These are phyloP conservation scores for Sciurus vulgaris DNA, from an alignment of 2,797 vertebrate species.

Conservation along the genomic window DNA sequence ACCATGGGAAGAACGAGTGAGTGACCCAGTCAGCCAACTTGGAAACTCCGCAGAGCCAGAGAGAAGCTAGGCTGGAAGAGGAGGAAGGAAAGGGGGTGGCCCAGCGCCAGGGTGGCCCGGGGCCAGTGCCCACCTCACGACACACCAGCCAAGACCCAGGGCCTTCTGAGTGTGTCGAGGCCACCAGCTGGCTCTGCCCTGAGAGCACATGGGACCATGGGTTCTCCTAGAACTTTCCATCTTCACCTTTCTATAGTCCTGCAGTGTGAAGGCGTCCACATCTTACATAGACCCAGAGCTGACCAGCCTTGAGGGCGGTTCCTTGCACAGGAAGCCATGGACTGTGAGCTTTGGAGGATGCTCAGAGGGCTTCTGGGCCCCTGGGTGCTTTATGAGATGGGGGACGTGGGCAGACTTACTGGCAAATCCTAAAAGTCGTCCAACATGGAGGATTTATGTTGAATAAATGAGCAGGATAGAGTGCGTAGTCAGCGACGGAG, in stretches of 20 bases:
- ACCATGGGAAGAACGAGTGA: background rate
- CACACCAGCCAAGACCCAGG: background rate
- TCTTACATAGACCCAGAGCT: background rate
- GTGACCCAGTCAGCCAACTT: background rate
- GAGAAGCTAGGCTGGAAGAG: background rate
- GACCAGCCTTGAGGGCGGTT: background rate
- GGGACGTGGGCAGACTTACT: background rate
- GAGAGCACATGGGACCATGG: too few species aligned
- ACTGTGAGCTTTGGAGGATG: fast-evolving
- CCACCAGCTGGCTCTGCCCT: too few species aligned
- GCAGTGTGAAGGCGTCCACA: background rate
- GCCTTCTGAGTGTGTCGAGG: too few species aligned
- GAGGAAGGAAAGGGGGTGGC: background rate
- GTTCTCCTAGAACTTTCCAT: background rate
- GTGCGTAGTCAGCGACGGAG: too few species aligned
- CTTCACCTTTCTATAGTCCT: background rate
- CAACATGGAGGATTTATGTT: background rate
- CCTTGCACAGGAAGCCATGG: too few species aligned
- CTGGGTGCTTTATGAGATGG: too few species aligned
- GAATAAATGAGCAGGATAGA: too few species aligned
- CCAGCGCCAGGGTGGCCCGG: too few species aligned
- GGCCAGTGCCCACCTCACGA: background rate
- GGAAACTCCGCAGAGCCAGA: too few species aligned
- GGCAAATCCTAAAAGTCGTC: background rate
- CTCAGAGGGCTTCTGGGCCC: fast-evolving